These are phyloP conservation scores for Anguilla megastoma DNA, from an alignment of 2,797 vertebrate species.

Conservation along the genomic window DNA sequence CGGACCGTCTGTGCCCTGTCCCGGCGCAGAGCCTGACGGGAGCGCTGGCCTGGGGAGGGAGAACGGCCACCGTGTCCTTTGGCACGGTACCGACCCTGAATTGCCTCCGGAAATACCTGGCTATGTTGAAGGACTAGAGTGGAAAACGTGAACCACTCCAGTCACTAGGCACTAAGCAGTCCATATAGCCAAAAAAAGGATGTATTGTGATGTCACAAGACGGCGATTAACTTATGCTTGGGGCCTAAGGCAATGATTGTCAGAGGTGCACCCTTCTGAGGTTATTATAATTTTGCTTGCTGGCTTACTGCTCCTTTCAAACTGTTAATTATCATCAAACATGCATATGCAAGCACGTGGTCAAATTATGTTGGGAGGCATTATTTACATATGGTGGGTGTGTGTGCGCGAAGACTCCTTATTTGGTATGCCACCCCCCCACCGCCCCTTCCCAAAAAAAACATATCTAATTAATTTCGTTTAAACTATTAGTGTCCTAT, in stretches of 20 bases:
- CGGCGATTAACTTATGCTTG: background rate
- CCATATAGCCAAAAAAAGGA: background rate
- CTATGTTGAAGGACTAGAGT: background rate
- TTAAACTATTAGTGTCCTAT: background rate
- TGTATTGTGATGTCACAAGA: background rate
- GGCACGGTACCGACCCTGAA: background rate
- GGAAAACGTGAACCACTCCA: background rate
- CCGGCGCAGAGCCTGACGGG: too few species aligned
- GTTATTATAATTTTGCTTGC: background rate
- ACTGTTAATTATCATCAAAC: background rate
- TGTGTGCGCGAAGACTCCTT: background rate
- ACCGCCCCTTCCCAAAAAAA: background rate
- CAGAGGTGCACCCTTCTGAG: background rate
- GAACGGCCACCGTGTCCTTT: background rate
- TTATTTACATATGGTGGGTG: background rate
- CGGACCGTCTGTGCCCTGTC: too few species aligned
- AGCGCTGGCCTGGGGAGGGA: too few species aligned
- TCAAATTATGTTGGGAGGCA: background rate
- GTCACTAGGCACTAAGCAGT: background rate
- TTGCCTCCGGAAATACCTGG: background rate
- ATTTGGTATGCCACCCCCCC: too few species aligned
- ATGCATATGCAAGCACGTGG: background rate
- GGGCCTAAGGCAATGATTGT: background rate
- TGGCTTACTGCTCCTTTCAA: background rate
- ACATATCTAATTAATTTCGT: background rate